Evolutionary conservation across 2,888 invertebrate genomes (phyloP), one percentile per base, ranked within the genome.

Genomic region (Apamea sordens): DNA sequence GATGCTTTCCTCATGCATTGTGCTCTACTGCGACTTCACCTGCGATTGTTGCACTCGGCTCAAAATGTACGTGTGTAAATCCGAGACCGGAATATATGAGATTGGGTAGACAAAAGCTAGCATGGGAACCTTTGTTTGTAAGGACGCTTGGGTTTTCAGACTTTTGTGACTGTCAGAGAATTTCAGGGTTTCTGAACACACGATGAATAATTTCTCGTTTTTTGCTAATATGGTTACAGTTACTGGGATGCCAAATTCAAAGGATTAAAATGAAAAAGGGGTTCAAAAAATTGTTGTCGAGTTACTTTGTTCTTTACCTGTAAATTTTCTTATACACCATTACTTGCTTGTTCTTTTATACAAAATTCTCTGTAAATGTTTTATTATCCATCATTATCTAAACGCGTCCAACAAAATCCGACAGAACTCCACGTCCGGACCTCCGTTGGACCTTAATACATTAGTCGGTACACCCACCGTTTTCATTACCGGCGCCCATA

Each of bases 401-500:
- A 90, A 89, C 86, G 90, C 87, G 87, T 89, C 88, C 80, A 90
- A 89, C 90, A 89, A 89, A 85, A 88, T 90, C 76, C 80, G 71
- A 84, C 84, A 68, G 81, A 89, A 88, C 82, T 87, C 81, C 28
- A 74, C 80, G 70, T 83, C 80, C 87, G 85, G 82, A 85, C 85
- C 83, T 80, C 85, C 77, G 82, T 83, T 86, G 85, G 90, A 88
- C 90, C 87, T 88, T 90, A 89, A 89, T 89, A 90, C 90, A 89
- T 91, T 88, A 92, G 87, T 74, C 82, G 85, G 80, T 84, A 83
- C 76, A 88, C 86, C 86, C 86, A 90, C 88, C 92, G 91, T 92
- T 93, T 94, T 93, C 92, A 95, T 94, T 94, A 93, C 92, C 92
- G 93, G 91, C 82, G 86, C 70, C 88, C 92, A 92, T 92, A 92